Evolutionary conservation across 1,140 invertebrate genomes (phyloP), one percentile per base, ranked within the genome.

Genomic region (Lordiphosa clarofinis): DNA sequence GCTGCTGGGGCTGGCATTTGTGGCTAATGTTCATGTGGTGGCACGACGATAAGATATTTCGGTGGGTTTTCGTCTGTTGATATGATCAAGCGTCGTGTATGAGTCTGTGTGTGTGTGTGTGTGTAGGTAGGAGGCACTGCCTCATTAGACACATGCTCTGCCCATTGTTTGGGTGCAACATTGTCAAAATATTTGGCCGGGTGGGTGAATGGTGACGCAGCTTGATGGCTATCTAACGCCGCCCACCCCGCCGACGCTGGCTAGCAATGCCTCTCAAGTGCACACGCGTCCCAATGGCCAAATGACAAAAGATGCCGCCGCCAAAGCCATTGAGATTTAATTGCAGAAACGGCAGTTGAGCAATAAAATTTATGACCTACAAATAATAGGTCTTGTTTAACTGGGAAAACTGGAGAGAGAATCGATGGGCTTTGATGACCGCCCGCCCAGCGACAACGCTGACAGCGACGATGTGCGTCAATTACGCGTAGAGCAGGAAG

Each of bases 281-380:
- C 55, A 61, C 67, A 67, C 53, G 42, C 58, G 56, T 69, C 53
- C 43, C 48, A 72, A 39, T 54, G 65, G 53, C 78, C 69, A 75
- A 81, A 62, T 70, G 55, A 72, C 72, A 79, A 78, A 78, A 68
- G 59, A 70, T 48, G 68, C 73, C 68, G 73, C 73, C 57, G 62
- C 54, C 61, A 40, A 54, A 69, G 47, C 73, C 75, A 87, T 87
- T 87, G 79, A 82, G 75, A 87, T 86, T 87, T 87, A 87, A 87
- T 87, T 87, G 86, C 84, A 82, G 57, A 69, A 82, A 65, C 86
- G 86, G 66, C 86, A 86, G 79, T 81, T 76, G 71, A 87, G 84
- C 84, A 87, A 87, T 87, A 87, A 87, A 87, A 87, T 87, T 87
- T 87, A 87, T 87, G 84, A 84, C 84, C 78, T 87, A 87, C 84